phyloP scores from a whole-genome alignment of 2,797 vertebrate species.

The Anabacerthia variegaticeps region DNA sequence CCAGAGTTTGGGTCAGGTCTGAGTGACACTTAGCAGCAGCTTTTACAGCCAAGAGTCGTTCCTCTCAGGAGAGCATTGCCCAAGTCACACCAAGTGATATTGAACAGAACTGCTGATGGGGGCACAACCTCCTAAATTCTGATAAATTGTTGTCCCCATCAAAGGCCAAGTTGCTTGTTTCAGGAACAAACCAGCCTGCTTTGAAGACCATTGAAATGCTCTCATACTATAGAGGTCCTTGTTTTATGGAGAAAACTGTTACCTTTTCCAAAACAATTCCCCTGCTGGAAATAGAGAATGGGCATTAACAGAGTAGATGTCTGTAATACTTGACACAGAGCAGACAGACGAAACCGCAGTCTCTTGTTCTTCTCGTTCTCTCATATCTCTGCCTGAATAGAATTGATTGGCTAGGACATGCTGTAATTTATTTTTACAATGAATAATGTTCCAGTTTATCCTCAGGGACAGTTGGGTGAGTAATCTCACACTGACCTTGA shows the following conservation, averaged over 20 bases:
- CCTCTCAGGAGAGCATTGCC: neutral
- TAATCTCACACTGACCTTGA: conserved; percentile 35
- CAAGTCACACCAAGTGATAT: neutral
- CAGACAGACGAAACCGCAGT: neutral
- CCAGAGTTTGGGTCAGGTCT: neutral
- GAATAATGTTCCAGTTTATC: conserved; percentile 49
- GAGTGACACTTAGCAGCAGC: neutral
- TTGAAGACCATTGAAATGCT: neutral
- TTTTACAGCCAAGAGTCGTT: neutral
- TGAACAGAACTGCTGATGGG: neutral
- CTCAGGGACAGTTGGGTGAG: conserved; percentile 8
- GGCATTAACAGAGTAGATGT: neutral
- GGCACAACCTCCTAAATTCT: neutral
- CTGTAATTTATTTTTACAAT: conserved; percentile 59
- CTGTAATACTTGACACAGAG: neutral
- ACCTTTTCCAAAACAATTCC: neutral
- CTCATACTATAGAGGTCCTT: neutral
- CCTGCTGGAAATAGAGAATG: neutral
- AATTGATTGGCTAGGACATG: conserved; percentile 33
- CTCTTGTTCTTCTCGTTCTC: conserved; percentile 1
- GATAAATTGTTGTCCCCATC: neutral
- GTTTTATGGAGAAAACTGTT: neutral
- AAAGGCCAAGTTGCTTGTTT: neutral
- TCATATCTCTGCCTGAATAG: conserved; percentile 18
- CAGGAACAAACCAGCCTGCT: neutral